Base-by-base conservation (phyloP, 2,888 invertebrate genomes). In the Germaria angustata region DNA sequence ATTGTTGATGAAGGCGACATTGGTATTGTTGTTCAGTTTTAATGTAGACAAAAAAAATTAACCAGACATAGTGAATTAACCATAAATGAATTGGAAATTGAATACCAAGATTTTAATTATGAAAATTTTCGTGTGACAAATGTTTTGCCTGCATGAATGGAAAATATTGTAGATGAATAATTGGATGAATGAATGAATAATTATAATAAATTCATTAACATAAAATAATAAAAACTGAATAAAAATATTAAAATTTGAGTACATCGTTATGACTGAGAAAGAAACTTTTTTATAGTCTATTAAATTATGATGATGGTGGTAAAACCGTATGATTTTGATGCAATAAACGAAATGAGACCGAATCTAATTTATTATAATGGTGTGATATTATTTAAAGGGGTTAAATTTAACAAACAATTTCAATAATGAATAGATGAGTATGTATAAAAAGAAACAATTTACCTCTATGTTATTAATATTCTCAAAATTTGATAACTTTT, bases 121-220 rank as follows among this genome's bases (percentile, higher is more conserved):
- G 24, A 68, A 76, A 51, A 36, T 66, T 49, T 77, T 79, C 75
- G 66, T 76, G 82, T 79, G 82, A 82, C 82, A 82, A 76, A 68
- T 76, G 8, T 32, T 66, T 75, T 59, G 55, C 46, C 13, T 51
- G 55, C 46, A 59, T 57, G 44, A 32, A 65, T 57, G 55, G 7
- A 22, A 11, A 20, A 9, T 28, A 9, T 28, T 8, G 2, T 55
- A 28, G 44, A 28, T 66, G 24, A 15, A 34, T n/a, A 9, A 0
- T 8, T 13, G 17, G 5, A 57, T 11, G 11, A 44, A 71, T 49
- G 24, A 15, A 59, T 61, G 57, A 13, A 41, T 63, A n/a, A 65
- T 24, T 55, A 15, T 24, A 75, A 71, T 76, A 51, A 71, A 79
- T 66, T 61, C 53, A 79, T 79, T 66, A 65, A 77, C n/a, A 49